A percentile compares a stretch with the other conserved stretches of the same genome.
Evolutionary conservation across 2,797 vertebrate species (phyloP).

Genomic region (Rhinichthys osculus): DNA sequence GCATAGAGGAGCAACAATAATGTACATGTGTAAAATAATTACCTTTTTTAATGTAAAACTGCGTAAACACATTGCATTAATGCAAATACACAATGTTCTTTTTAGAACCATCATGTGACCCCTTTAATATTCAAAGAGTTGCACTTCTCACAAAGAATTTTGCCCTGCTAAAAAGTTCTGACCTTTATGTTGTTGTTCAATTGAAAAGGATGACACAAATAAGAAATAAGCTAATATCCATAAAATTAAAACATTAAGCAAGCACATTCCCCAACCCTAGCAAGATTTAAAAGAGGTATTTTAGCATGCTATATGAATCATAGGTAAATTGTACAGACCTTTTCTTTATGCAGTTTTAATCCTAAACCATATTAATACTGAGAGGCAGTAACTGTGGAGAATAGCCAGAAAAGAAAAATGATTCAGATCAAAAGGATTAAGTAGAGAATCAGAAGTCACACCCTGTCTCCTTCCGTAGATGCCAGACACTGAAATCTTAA

Average conservation of each 20-base stretch:
- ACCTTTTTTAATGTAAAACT: too few relatives aligned
- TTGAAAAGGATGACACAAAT: slow-evolving; percentile 20
- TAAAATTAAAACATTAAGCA: slow-evolving; percentile 28
- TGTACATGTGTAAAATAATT: too few relatives aligned
- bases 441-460: slow-evolving; percentile 41
- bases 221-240: slow-evolving; percentile 34
- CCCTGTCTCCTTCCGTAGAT: slow-evolving; percentile 22
- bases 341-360: slow-evolving; percentile 38
- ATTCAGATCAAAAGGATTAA: slow-evolving; percentile 37
- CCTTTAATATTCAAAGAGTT: slow-evolving; percentile 38
- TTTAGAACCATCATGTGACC: too few relatives aligned
- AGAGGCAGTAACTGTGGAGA: slow-evolving; percentile 30
- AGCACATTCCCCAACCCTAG: neutral
- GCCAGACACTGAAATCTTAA: slow-evolving; percentile 36
- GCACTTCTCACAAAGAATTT: slow-evolving; percentile 6
- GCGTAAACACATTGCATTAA: too few relatives aligned
- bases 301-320: slow-evolving; percentile 10
- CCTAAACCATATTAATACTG: slow-evolving; percentile 24
- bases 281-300: slow-evolving; percentile 6
- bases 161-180: slow-evolving; percentile 8
- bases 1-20: too few relatives aligned
- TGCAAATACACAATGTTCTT: too few relatives aligned
- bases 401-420: slow-evolving; percentile 28
- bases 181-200: slow-evolving; percentile 21
- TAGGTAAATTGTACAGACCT: slow-evolving; percentile 28